These are phyloP conservation scores for Eudyptes chrysolophus DNA, from an alignment of 2,113 vertebrate species.

Conservation along the genomic window DNA sequence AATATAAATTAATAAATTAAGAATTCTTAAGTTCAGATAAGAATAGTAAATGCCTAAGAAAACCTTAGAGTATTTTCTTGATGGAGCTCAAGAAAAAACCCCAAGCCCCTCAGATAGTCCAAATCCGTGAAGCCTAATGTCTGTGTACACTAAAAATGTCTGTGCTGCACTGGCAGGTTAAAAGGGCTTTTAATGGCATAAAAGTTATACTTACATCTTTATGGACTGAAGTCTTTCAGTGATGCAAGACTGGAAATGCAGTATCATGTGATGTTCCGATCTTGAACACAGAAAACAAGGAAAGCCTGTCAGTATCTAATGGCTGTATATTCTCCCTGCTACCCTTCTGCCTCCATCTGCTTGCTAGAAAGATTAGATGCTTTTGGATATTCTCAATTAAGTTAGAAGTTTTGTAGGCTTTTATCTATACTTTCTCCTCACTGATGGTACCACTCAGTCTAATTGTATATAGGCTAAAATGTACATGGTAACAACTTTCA, in stretches of 20 bases:
- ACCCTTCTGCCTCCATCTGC: not conserved
- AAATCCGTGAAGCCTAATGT: not conserved
- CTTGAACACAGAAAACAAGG: not conserved
- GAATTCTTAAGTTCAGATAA: not conserved
- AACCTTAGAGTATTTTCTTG: not conserved
- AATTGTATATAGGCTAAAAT: not conserved
- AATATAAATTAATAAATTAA: not conserved
- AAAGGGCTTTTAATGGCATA: not conserved
- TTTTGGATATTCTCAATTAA: not conserved
- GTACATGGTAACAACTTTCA: not conserved
- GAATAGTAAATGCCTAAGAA: not conserved
- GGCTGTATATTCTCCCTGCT: not conserved
- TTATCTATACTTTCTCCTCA: not conserved
- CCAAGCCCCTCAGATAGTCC: not conserved
- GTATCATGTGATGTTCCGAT: not conserved
- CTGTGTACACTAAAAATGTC: not conserved
- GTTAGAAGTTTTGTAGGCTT: not conserved
- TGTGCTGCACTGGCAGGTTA: not conserved
- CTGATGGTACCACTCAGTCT: not conserved
- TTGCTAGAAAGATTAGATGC: not conserved
- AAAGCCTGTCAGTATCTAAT: not conserved
- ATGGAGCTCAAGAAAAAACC: not conserved
- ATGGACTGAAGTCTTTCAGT: not conserved
- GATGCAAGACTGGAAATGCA: not conserved
- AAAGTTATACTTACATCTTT: not conserved